phyloP scores from a whole-genome alignment of 2,888 invertebrate species.

The Polia nebulosa region DNA sequence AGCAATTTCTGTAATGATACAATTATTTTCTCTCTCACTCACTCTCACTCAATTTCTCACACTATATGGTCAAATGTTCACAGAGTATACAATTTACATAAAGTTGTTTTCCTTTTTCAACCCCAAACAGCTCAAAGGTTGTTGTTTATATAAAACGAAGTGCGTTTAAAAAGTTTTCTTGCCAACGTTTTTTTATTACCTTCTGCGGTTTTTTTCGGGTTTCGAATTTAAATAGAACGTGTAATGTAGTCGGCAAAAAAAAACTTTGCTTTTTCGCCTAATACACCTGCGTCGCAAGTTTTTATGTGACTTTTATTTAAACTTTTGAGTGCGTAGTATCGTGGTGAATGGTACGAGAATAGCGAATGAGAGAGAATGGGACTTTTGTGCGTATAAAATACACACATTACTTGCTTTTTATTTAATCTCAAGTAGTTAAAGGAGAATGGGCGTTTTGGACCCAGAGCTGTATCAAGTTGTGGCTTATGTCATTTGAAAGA shows the following conservation, averaged over 20 bases:
- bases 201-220: conserved; percentile 52
- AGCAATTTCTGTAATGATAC: conserved; percentile 83
- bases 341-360: conserved; percentile 25
- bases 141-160: conserved; percentile 67
- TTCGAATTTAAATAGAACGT: conserved; percentile 51
- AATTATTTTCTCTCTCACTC: conserved; percentile 77
- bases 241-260: conserved; percentile 42
- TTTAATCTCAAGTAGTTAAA: neutral
- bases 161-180: conserved; percentile 51
- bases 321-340: conserved; percentile 27
- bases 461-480: too few species aligned
- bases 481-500: too few species aligned
- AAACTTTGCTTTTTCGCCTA: conserved; percentile 45
- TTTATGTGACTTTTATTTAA: conserved; percentile 46
- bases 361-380: conserved; percentile 6
- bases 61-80: conserved; percentile 78
- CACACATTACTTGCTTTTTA: conserved; percentile 2
- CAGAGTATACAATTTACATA: conserved; percentile 76
- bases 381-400: conserved; percentile 14
- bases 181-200: conserved; percentile 52
- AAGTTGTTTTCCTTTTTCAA: conserved; percentile 71
- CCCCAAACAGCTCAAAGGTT: conserved; percentile 58
- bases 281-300: conserved; percentile 46
- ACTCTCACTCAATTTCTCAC: conserved; percentile 68
- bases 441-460: too few species aligned